Evolutionary conservation across 2,113 vertebrate species (phyloP).

Genomic region (Anser cygnoides): DNA sequence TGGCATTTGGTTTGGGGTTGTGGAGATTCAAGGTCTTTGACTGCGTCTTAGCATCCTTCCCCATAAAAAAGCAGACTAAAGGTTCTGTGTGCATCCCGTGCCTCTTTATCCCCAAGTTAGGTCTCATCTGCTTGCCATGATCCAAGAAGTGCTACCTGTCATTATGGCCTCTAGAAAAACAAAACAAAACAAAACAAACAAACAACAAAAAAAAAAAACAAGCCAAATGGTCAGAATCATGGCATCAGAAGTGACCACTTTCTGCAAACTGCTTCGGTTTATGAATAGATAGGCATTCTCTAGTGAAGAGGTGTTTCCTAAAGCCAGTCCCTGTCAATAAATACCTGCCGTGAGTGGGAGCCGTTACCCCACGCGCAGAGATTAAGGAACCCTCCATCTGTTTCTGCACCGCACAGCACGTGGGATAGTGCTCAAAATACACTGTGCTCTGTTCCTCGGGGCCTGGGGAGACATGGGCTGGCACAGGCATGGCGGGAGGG

Average conservation of each 20-base stretch:
- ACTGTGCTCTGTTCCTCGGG: not conserved
- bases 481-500: not conserved
- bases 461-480: not conserved
- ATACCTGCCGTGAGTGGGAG: conserved; percentile 26
- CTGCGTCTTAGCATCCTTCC: not conserved
- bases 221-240: not conserved
- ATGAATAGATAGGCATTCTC: not conserved
- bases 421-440: not conserved
- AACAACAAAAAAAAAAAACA: not conserved
- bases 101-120: not conserved
- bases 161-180: not conserved
- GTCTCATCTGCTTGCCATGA: not conserved
- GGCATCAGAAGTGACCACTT: not conserved
- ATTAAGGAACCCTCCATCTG: conserved; percentile 61
- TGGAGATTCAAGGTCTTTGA: not conserved
- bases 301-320: conserved; percentile 2
- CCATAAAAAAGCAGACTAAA: not conserved
- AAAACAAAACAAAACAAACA: not conserved
- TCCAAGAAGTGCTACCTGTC: not conserved
- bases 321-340: conserved; percentile 15
- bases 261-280: not conserved
- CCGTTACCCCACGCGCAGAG: conserved; percentile 23
- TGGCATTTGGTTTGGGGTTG: not conserved
- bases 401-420: conserved; percentile 10
- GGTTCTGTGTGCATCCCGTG: not conserved